Evolutionary conservation across 2,113 vertebrate species (phyloP), one percentile per base, ranked within the genome.

Genomic region (Delphinapterus leucas): DNA sequence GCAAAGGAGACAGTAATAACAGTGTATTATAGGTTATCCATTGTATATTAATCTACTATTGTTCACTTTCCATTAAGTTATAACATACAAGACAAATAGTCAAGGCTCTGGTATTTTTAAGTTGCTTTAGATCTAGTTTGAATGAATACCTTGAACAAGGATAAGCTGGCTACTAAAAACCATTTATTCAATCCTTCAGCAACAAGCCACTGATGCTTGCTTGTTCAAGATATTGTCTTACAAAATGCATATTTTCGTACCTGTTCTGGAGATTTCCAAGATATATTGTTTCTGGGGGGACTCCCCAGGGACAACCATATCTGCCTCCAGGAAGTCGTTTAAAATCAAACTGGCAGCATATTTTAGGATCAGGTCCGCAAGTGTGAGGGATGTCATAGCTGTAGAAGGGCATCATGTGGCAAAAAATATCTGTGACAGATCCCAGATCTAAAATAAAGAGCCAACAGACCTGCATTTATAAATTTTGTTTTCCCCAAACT

Each of bases 331-430:
- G 99, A 97, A 99, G 99, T 23, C 99, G 99, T 79, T 99, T 99
- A 97, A 99, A 99, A 98, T 99, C 99, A 97, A 99, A 99, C 98
- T 99, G 99, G 96, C 99, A 99, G 98, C 99, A 99, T 92, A 99
- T 98, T 65, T 99, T 99, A 0, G 99, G 99, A 98, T 99, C 99
- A 0, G 99, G 99, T 61, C 99, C 99, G 33, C 99, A 99, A 8
- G 99, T 99, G 98, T 99, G 99, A 76, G 99, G 99, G 67, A 99
- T 31, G 60, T 99, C 99, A 70, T 99, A 99, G 98, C 99, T 99
- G 98, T 99, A 99, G 98, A 99, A 99, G 38, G 99, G 99, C 99
- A 99, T 99, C 99, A 99, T 99, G 98, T 99, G 99, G 98, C 99
- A 99, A 47, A 99, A 98, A 96, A 99, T 99, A 98, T 99, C 99